These are phyloP conservation scores for Holacanthella duospinosa DNA, from an alignment of 2,888 invertebrate species.

Conservation along the genomic window DNA sequence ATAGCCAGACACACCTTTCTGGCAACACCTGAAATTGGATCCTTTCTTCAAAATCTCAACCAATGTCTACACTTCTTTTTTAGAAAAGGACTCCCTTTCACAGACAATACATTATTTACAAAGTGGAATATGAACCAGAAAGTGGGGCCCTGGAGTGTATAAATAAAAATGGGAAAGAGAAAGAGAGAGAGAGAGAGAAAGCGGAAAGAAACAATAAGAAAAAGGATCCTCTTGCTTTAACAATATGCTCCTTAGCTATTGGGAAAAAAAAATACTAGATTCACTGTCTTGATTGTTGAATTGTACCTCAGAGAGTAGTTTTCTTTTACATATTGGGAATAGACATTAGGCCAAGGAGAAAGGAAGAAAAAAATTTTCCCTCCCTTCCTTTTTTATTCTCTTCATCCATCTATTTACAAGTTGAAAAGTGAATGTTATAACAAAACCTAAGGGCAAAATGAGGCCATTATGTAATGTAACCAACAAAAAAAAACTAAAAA, in stretches of 20 bases:
- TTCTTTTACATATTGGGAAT: neutral
- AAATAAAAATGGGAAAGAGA: neutral
- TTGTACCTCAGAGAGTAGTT: conserved; percentile 1
- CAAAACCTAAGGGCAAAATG: neutral
- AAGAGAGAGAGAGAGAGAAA: no score
- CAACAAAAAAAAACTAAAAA: neutral
- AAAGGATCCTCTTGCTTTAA: no score
- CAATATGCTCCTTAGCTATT: no score
- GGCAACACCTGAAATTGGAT: neutral
- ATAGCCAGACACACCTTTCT: neutral
- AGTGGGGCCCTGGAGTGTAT: neutral
- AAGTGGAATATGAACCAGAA: neutral
- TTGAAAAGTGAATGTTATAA: neutral
- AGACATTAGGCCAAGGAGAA: neutral
- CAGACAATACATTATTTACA: neutral
- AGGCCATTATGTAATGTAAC: neutral
- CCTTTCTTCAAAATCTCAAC: neutral
- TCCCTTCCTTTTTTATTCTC: neutral
- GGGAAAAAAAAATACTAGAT: no score
- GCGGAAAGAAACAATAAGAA: no score
- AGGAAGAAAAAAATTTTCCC: neutral
- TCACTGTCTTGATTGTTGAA: neutral
- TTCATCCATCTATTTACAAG: neutral
- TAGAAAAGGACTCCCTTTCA: neutral
- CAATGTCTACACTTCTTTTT: neutral